Base-by-base conservation (phyloP, 2,888 invertebrate species). In the Sarcophaga variegata region DNA sequence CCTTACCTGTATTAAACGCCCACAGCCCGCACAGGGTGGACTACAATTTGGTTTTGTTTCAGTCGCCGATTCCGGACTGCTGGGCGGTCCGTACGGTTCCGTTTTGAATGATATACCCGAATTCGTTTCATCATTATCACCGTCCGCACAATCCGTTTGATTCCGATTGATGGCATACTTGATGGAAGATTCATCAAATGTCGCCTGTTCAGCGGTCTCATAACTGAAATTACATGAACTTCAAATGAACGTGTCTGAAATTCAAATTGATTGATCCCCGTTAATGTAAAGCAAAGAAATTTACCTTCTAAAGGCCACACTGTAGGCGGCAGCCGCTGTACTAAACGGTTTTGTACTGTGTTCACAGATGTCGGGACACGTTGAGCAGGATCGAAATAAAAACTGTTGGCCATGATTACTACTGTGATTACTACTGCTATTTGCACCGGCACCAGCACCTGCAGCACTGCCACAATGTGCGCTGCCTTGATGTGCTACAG, bases 11-110 rank as follows among this genome's bases (percentile, higher is more conserved):
- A 98, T 98, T 90, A 96, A 95, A 83, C 95, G 94, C 17, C 98
- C 97, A 93, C 98, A 98, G 74, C 98, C 98, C 78, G 98, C 98
- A 94, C 98, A 98, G 66, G 92, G 91, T 86, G 90, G 92, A 88
- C 91, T 91, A 81, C 91, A 90, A 83, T 91, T 75, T 90, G 92
- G 91, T 85, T 87, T 88, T 80, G 91, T 91, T 89, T 93, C 94
- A 88, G 91, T 92, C 85, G 93, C 91, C 76, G 93, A 93, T 81
- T 93, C 93, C 76, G 94, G 93, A 90, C 93, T 94, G 89, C 93
- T 94, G 83, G 93, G 93, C 71, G 93, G 92, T 83, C 92, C 93
- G 82, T 91, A 92, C 37, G 93, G 93, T 90, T 94, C 93, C 67
- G 93, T 93, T 90, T 94, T 94, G 62, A 94, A 91, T 85, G 93